phyloP scores from a whole-genome alignment of 2,113 vertebrate species.

The Forbesichthys agassizii region DNA sequence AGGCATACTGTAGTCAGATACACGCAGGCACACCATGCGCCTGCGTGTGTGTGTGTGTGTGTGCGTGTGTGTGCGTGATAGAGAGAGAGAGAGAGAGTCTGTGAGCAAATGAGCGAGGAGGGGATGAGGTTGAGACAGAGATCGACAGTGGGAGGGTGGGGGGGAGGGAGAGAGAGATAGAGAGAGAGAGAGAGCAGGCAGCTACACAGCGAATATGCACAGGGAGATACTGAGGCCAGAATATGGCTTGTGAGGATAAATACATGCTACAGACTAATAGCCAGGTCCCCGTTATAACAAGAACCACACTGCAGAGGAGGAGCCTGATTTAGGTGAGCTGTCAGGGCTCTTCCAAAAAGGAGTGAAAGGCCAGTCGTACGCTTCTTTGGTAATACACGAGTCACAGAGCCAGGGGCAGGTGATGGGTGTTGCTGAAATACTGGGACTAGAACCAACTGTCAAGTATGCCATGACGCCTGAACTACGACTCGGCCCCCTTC shows the following conservation, averaged over 20 bases:
- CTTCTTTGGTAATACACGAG: slow-evolving; percentile 40
- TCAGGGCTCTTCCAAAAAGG: slow-evolving; percentile 45
- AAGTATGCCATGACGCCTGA: slow-evolving; percentile 25
- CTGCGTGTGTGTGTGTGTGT: slow-evolving; percentile 49
- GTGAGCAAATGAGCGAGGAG: slow-evolving; percentile 26
- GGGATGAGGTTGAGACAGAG: slow-evolving; percentile 27
- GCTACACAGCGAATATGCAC: slow-evolving; percentile 40
- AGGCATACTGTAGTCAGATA: slow-evolving; percentile 68
- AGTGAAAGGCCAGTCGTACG: slow-evolving; percentile 43
- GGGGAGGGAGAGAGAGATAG: slow-evolving; percentile 30
- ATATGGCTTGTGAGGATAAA: slow-evolving; percentile 70
- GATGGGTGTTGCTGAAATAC: slow-evolving; percentile 23
- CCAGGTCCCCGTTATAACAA: slow-evolving; percentile 66
- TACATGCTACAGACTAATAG: slow-evolving; percentile 64
- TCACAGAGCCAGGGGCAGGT: slow-evolving; percentile 8
- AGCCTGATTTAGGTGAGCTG: slow-evolving; percentile 70
- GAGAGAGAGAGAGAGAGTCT: slow-evolving; percentile 18
- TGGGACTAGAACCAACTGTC: slow-evolving; percentile 48
- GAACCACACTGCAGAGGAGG: slow-evolving; percentile 73
- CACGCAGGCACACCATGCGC: slow-evolving; percentile 62
- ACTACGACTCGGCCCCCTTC: slow-evolving; percentile 18
- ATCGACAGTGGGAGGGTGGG: slow-evolving; percentile 32
- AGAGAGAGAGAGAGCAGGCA: slow-evolving; percentile 37
- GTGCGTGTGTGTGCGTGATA: slow-evolving; percentile 60
- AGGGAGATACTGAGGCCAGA: slow-evolving; percentile 56